Evolutionary conservation across 2,888 invertebrate genomes (phyloP), one percentile per base, ranked within the genome.

Genomic region (Drosophila longiperda): DNA sequence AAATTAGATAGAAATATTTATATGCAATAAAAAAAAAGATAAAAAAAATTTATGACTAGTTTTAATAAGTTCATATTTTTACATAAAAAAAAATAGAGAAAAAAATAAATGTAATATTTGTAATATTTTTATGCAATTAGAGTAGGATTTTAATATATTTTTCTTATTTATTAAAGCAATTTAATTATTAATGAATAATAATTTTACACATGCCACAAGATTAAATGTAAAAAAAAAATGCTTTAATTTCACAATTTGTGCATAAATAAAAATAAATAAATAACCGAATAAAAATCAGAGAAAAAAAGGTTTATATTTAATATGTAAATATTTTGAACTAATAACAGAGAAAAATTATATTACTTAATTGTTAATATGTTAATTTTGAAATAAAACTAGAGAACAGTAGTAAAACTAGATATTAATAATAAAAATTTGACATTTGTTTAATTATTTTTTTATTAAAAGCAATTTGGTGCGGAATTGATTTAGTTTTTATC

Each of bases 181-280:
- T n/a, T 40, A n/a, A n/a, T n/a, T 40, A 40, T 40, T 40, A 9
- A 40, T 40, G 9, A n/a, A 40, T n/a, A n/a, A n/a, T 40, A n/a
- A n/a, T 2, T 40, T n/a, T 40, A 1, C 4, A 1, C 2, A 0
- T 0, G 9, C n/a, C 9, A 9, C n/a, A 9, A 40, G 4, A 9
- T 5, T 6, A 0, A 29, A 29, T 6, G 29, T 29, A 29, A 29
- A 29, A 29, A 29, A 29, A 5, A 29, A 29, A 29, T 29, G 29
- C 29, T 1, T 5, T 29, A 29, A 29, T 29, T 6, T 6, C 29
- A 29, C 29, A 29, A 29, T 29, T 29, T 29, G 29, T 29, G 2
- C 6, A 29, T 29, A 29, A 29, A 29, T 2, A 6, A 29, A 26
- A 26, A 26, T 26, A 26, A 26, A 26, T 26, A 26, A 26, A 26